These are phyloP conservation scores for Seriola rivoliana DNA, from an alignment of 2,113 vertebrate genomes.

Conservation along the genomic window DNA sequence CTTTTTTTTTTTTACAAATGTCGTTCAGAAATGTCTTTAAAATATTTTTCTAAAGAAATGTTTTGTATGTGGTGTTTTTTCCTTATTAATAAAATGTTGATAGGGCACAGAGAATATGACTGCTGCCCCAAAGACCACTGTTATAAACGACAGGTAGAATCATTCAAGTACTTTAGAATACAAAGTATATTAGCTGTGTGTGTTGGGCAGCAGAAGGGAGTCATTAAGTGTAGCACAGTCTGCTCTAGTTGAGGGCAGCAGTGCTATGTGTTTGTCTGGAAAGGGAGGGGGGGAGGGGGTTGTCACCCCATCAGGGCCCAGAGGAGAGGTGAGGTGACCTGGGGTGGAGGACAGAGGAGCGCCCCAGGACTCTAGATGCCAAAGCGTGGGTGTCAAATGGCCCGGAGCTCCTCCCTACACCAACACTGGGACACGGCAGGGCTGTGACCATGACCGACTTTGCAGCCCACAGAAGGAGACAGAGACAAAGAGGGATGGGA, in stretches of 20 bases:
- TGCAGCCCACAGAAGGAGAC: constrained; percentile 77
- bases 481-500: constrained; percentile 75
- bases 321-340: constrained; percentile 76
- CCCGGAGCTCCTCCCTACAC: constrained; percentile 62
- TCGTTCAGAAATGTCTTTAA: not conserved
- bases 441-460: constrained; percentile 85
- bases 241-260: constrained; percentile 55
- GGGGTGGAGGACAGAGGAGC: constrained; percentile 76
- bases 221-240: constrained; percentile 50
- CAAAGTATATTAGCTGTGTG: constrained; percentile 40
- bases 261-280: constrained; percentile 65
- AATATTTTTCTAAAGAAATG: not conserved
- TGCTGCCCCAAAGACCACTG: not conserved
- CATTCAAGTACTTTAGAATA: constrained; percentile 6
- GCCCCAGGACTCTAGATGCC: constrained; percentile 75
- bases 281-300: constrained; percentile 34
- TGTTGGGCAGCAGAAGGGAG: constrained; percentile 27
- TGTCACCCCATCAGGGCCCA: constrained; percentile 73
- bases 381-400: constrained; percentile 77
- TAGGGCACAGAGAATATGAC: not conserved
- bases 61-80: not conserved
- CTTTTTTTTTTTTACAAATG: not conserved
- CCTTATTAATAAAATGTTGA: constrained; percentile 13
- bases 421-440: constrained; percentile 69
- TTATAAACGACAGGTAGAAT: not conserved